These are phyloP conservation scores for Jaculus jaculus DNA, from an alignment of 2,113 vertebrate genomes.

Conservation along the genomic window DNA sequence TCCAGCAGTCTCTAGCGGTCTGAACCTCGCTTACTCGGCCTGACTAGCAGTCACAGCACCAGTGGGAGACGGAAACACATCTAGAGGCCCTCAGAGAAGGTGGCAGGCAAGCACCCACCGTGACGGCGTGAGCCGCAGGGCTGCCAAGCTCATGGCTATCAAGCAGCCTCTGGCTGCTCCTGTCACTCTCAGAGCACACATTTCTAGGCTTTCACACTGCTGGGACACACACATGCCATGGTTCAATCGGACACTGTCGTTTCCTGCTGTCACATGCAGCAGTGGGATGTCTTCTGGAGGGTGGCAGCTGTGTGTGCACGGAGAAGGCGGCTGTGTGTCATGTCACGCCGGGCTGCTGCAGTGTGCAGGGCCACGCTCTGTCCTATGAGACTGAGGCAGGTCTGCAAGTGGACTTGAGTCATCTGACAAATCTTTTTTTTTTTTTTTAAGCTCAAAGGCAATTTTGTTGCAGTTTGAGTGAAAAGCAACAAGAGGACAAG, in stretches of 20 bases:
- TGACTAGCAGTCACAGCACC: background rate
- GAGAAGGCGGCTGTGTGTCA: background rate
- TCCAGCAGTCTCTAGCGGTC: background rate
- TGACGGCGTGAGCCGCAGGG: background rate
- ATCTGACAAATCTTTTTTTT: background rate
- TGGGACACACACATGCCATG: background rate
- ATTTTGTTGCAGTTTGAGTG: too few species aligned
- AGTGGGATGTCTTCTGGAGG: background rate
- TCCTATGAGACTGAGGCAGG: background rate
- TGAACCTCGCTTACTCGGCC: background rate
- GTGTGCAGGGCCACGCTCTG: too few species aligned
- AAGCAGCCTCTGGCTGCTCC: too few species aligned
- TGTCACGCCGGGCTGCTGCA: accelerated
- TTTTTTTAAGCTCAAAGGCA: too few species aligned
- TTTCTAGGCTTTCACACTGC: background rate
- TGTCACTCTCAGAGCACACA: accelerated
- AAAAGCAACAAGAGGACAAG: too few species aligned
- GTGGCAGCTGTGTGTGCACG: background rate
- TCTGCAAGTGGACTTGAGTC: background rate
- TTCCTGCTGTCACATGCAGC: background rate
- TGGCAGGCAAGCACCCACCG: background rate
- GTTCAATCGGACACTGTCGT: background rate
- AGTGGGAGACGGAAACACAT: background rate
- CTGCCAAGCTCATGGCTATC: background rate
- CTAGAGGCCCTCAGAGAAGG: background rate